phyloP scores from a whole-genome alignment of 92 coral and sea anemone genomes.

The Pocillopora grandis region DNA sequence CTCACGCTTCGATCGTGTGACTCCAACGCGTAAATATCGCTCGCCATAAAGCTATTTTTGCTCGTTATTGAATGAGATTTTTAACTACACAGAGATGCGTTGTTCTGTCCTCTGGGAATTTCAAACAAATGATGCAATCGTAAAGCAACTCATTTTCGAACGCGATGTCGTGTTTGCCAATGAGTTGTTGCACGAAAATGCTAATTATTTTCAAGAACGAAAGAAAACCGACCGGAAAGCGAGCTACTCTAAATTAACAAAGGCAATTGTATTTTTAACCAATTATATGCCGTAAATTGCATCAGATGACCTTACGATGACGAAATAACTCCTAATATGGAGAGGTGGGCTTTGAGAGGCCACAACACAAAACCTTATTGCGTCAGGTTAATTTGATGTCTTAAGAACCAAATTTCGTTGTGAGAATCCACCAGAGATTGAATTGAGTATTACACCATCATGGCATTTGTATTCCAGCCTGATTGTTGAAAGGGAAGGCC shows the following conservation, averaged over 20 bases:
- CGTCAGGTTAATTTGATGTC: slow-evolving; percentile 77
- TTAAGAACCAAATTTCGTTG: slow-evolving; percentile 50
- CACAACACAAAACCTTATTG: slow-evolving; percentile 77
- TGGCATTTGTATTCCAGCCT: slow-evolving; percentile 69
- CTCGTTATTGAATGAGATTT: background rate
- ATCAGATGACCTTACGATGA: slow-evolving; percentile 87
- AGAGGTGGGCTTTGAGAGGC: slow-evolving; percentile 39
- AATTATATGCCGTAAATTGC: slow-evolving; percentile 73
- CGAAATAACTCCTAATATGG: slow-evolving; percentile 85
- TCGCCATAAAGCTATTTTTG: background rate
- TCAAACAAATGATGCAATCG: slow-evolving; percentile 17
- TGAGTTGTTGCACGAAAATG: slow-evolving; percentile 42
- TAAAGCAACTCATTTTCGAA: slow-evolving; percentile 3
- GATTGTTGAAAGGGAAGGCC: slow-evolving; percentile 85
- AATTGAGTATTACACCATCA: slow-evolving; percentile 68
- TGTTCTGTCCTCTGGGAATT: background rate
- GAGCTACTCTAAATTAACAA: slow-evolving; percentile 28
- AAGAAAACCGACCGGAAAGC: slow-evolving; percentile 33
- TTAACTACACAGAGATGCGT: background rate
- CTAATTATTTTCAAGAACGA: slow-evolving; percentile 19
- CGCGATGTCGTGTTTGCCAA: slow-evolving; percentile 19
- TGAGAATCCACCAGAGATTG: slow-evolving; percentile 46
- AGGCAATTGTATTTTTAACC: slow-evolving; percentile 50
- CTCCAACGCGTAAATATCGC: background rate
- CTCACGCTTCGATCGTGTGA: slow-evolving; percentile 37